Percentiles rank a stretch among this genome's conserved stretches.
These are phyloP conservation scores for Heliconius hermathena DNA, from an alignment of 1,140 invertebrate genomes.

Conservation along the genomic window DNA sequence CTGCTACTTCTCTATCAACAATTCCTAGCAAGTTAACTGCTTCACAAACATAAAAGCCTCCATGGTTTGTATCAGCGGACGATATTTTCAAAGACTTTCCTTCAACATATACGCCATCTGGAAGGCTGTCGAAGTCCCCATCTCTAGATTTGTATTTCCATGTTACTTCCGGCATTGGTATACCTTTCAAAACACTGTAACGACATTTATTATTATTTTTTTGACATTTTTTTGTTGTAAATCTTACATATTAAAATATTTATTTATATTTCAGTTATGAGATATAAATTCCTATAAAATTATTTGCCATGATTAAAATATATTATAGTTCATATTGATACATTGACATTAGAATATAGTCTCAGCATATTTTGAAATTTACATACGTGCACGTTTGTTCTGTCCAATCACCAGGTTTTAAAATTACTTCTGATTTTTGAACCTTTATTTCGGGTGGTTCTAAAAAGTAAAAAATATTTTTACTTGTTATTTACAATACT, in stretches of 20 bases:
- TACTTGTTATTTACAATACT: background rate
- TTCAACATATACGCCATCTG: constrained; percentile 47
- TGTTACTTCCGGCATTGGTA: constrained; percentile 50
- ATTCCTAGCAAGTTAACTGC: constrained; percentile 56
- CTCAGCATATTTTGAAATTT: background rate
- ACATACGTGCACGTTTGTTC: constrained; percentile 59
- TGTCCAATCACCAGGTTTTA: constrained; percentile 50
- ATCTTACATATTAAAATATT: too few species aligned
- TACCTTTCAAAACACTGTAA: constrained; percentile 55
- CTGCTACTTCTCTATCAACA: constrained; percentile 43
- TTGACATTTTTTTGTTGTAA: too few species aligned
- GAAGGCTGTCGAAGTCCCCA: constrained; percentile 43
- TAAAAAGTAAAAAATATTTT: constrained; percentile 39
- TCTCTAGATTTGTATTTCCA: constrained; percentile 54
- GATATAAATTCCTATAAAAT: too few species aligned
- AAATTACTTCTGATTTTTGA: constrained; percentile 43
- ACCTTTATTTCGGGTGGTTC: constrained; percentile 54
- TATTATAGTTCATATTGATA: too few species aligned
- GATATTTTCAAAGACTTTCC: constrained; percentile 52
- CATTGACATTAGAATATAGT: too few species aligned
- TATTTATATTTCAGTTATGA: too few species aligned
- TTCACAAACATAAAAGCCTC: constrained; percentile 58
- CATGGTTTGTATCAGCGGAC: constrained; percentile 47
- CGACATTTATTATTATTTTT: background rate
- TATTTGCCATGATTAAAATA: too few species aligned